Evolutionary conservation across 1,140 invertebrate species (phyloP).

Genomic region (Cardiocondyla obscurior): DNA sequence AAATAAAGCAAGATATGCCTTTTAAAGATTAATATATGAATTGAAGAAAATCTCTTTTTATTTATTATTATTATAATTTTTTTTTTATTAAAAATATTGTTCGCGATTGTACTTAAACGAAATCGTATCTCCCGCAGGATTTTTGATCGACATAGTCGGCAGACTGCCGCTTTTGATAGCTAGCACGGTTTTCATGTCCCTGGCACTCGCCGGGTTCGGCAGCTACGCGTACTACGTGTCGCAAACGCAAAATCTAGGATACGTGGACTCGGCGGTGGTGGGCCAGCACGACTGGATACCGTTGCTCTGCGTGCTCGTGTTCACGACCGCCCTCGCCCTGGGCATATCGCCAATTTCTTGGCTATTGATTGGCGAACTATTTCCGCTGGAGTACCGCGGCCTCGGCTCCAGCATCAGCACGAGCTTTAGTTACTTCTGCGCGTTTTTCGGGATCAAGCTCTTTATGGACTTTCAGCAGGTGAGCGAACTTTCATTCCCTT

Average conservation of each 20-base stretch:
- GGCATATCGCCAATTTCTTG: constrained; percentile 96
- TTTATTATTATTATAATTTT: too few species aligned
- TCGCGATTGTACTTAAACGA: background rate
- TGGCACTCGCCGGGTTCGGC: constrained; percentile 91
- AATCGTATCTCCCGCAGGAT: constrained; percentile 77
- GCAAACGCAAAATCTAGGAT: constrained; percentile 83
- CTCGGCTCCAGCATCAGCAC: constrained; percentile 93
- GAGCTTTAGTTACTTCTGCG: constrained; percentile 94
- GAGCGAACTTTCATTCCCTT: constrained; percentile 16
- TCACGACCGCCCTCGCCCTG: constrained; percentile 93
- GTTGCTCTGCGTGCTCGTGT: constrained; percentile 91
- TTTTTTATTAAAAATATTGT: background rate
- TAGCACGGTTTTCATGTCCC: constrained; percentile 92
- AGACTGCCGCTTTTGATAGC: constrained; percentile 90
- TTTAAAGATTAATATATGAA: too few species aligned
- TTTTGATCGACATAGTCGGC: constrained; percentile 91
- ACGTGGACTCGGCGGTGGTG: constrained; percentile 79
- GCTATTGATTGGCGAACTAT: constrained; percentile 94
- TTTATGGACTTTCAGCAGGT: constrained; percentile 91
- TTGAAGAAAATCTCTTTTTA: too few species aligned
- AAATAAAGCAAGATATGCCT: background rate
- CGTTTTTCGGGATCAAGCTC: constrained; percentile 94
- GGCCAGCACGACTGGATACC: constrained; percentile 91
- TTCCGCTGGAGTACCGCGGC: constrained; percentile 93
- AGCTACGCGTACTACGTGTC: constrained; percentile 90